Percentiles rank a stretch among this genome's conserved stretches.
Evolutionary conservation across 2,113 vertebrate species (phyloP).

Genomic region (Lampris megalopsis): DNA sequence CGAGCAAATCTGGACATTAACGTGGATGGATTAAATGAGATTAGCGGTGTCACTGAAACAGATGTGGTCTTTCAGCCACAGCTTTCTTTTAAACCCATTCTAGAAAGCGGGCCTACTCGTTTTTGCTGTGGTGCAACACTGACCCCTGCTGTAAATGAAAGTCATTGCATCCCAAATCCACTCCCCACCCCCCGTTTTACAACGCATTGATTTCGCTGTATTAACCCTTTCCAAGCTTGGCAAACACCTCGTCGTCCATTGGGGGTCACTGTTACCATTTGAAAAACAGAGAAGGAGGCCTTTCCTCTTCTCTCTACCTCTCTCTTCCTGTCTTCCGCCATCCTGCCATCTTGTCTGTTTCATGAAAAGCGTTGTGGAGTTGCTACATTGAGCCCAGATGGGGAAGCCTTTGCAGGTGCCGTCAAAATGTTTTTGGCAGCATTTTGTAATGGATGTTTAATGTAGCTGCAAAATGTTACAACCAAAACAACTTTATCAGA

Average conservation of each 20-base stretch:
- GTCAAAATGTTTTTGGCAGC: conserved; percentile 64
- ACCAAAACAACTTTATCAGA: conserved; percentile 62
- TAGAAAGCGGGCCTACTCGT: neutral
- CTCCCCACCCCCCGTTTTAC: neutral
- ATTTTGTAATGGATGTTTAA: conserved; percentile 74
- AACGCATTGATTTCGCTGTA: neutral
- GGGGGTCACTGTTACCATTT: conserved; percentile 85
- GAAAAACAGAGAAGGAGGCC: conserved; percentile 40
- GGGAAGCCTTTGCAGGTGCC: conserved; percentile 50
- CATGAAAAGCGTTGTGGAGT: conserved; percentile 51
- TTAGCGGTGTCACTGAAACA: conserved; percentile 76
- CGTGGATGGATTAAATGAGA: conserved; percentile 73
- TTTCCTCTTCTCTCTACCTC: conserved; percentile 10
- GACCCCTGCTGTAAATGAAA: conserved; percentile 76
- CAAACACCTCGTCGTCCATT: conserved; percentile 67
- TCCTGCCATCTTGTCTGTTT: conserved; percentile 68
- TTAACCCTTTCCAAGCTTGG: conserved; percentile 64
- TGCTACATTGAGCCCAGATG: conserved; percentile 47
- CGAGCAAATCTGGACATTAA: conserved; percentile 68
- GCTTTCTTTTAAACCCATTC: conserved; percentile 12
- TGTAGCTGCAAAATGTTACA: conserved; percentile 66
- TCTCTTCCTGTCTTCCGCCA: neutral
- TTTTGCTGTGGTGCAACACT: conserved; percentile 70
- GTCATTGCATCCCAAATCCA: conserved; percentile 46
- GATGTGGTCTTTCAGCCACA: conserved; percentile 67